Conservation (phyloP, 1,140 invertebrate species). For the Drosophila grimshawi region DNA sequence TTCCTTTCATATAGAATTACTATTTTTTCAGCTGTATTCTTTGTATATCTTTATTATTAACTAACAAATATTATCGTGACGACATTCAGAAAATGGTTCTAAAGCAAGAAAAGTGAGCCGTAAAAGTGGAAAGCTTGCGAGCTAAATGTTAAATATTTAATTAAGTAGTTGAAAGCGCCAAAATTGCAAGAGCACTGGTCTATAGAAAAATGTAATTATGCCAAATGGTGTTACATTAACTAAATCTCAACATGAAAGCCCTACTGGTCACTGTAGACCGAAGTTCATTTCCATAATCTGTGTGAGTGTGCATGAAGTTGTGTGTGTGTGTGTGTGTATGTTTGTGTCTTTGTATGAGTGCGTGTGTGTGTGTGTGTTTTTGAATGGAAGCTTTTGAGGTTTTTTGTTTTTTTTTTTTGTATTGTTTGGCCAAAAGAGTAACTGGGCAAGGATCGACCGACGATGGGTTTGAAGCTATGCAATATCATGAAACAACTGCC, state of each 20-base stretch:
- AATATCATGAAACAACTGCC: slow-evolving; percentile 32
- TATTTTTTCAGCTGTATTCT: no score
- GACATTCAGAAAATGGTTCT: background rate
- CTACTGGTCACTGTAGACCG: background rate
- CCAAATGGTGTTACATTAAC: slow-evolving; percentile 78
- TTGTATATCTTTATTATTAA: no score
- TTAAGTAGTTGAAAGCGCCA: slow-evolving; percentile 55
- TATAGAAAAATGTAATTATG: slow-evolving; percentile 75
- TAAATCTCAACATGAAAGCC: slow-evolving; percentile 55
- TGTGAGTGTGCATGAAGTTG: background rate
- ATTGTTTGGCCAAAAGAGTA: slow-evolving; percentile 26
- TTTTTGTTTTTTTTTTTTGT: slow-evolving; percentile 47
- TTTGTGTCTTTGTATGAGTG: background rate
- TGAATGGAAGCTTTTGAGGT: slow-evolving; percentile 67
- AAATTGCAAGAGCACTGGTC: slow-evolving; percentile 21
- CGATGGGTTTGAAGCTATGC: background rate
- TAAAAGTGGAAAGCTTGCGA: slow-evolving; percentile 8
- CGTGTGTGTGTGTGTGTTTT: slow-evolving; percentile 36
- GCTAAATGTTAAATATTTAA: slow-evolving; percentile 45
- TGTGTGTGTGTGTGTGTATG: background rate
- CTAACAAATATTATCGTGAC: no score
- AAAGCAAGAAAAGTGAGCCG: slow-evolving; percentile 16
- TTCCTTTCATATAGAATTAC: no score
- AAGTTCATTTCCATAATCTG: background rate
- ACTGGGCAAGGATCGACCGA: background rate